Percentiles rank a stretch among this genome's conserved stretches.
Evolutionary conservation across 2,113 vertebrate genomes (phyloP).

Genomic region (Vombatus ursinus): DNA sequence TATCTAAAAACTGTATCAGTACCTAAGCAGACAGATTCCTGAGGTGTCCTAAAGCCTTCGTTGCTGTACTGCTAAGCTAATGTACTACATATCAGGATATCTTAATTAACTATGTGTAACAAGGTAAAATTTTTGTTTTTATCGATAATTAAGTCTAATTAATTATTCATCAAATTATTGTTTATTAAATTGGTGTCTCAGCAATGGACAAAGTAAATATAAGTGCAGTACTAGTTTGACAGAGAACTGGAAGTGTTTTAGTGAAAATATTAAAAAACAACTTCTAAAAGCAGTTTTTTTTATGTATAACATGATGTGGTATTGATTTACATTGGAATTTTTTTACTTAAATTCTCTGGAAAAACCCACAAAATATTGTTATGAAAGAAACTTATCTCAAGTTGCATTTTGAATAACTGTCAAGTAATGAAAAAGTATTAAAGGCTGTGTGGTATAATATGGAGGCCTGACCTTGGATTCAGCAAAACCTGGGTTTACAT

Average conservation of each 20-base stretch:
- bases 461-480: neutral
- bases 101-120: neutral
- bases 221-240: neutral
- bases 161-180: neutral
- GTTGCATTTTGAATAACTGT: neutral
- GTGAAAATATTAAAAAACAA: neutral
- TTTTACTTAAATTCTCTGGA: neutral
- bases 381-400: neutral
- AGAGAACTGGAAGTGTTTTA: neutral
- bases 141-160: neutral
- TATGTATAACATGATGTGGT: neutral
- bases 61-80: neutral
- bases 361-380: neutral
- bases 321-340: neutral
- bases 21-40: neutral
- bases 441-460: neutral
- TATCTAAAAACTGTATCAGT: neutral
- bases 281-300: neutral
- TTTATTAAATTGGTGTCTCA: neutral
- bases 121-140: neutral
- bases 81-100: neutral
- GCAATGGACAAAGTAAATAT: neutral
- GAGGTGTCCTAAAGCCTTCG: neutral
- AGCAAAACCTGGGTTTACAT: neutral
- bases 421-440: neutral